Evolutionary conservation across 2,113 vertebrate genomes (phyloP).

Genomic region (Tichodroma muraria): DNA sequence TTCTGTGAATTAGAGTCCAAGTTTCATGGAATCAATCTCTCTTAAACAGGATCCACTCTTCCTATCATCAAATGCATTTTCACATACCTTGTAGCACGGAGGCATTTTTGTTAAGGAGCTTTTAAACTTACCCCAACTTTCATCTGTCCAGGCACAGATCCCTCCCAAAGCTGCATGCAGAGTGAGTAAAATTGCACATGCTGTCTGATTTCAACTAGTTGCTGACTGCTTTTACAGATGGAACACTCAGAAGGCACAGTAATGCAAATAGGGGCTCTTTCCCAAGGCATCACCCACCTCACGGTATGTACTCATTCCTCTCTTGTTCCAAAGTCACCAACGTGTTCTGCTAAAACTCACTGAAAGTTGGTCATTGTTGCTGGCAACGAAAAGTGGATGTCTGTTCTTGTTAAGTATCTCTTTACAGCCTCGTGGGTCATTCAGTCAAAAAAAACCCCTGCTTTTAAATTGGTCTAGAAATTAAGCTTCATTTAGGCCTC

Average conservation of each 20-base stretch:
- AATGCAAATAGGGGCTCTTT: slow-evolving; percentile 87
- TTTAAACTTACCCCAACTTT: background rate
- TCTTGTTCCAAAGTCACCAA: background rate
- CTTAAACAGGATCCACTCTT: background rate
- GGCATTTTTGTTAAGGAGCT: background rate
- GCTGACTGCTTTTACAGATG: slow-evolving; percentile 83
- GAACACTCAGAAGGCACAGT: slow-evolving; percentile 81
- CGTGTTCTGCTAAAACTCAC: background rate
- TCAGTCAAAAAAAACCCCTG: background rate
- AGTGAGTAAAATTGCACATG: background rate
- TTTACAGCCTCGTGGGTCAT: background rate
- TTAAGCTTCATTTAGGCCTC: background rate
- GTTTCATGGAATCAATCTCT: background rate
- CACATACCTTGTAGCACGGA: background rate
- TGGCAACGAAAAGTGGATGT: background rate
- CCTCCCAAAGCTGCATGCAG: slow-evolving; percentile 1
- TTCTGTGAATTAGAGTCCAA: background rate
- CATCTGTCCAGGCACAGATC: background rate
- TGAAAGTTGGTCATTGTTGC: background rate
- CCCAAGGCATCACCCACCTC: slow-evolving; percentile 89
- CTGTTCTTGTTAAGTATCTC: background rate
- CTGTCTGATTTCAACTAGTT: slow-evolving; percentile 56
- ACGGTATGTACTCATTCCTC: slow-evolving; percentile 74
- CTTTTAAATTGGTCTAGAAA: background rate
- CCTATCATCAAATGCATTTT: background rate